phyloP scores from a whole-genome alignment of 2,797 vertebrate genomes.

The Typhlichthys subterraneus region DNA sequence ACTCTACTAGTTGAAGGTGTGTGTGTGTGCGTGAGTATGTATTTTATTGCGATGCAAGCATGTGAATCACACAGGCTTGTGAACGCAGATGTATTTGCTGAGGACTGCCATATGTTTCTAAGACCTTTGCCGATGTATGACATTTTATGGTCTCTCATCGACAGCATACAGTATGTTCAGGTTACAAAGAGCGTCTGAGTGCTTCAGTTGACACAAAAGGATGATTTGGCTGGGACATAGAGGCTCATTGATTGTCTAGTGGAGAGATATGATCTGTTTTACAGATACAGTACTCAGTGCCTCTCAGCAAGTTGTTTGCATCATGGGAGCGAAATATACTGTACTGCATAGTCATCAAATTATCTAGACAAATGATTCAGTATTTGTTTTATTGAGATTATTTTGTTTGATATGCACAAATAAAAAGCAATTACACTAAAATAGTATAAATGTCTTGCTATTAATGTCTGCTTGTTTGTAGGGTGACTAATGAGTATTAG shows the following conservation, averaged over 20 bases:
- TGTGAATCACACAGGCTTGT: no score
- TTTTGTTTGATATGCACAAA: no score
- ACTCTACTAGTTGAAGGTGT: no score
- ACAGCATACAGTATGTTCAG: slow-evolving; percentile 24
- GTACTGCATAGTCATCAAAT: not conserved
- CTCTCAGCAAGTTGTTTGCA: not conserved
- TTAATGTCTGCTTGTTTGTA: no score
- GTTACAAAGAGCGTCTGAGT: slow-evolving; percentile 10
- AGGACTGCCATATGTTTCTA: slow-evolving; percentile 5
- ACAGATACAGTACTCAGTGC: not conserved
- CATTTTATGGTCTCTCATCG: slow-evolving; percentile 11
- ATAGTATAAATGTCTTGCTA: no score
- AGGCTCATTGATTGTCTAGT: slow-evolving; percentile 29
- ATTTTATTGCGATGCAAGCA: not conserved
- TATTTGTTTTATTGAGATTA: no score
- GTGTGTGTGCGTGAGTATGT: no score
- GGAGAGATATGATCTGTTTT: slow-evolving; percentile 21
- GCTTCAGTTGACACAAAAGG: slow-evolving; percentile 14
- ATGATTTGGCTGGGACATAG: slow-evolving; percentile 15
- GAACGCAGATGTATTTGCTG: slow-evolving; percentile 15
- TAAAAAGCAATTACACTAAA: no score
- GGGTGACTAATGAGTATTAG: no score
- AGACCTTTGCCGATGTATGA: slow-evolving; percentile 33
- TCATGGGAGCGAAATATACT: not conserved
- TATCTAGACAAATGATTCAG: no score